Base-by-base conservation (phyloP, 1,140 invertebrate genomes). In the Caenorhabditis remanei region DNA sequence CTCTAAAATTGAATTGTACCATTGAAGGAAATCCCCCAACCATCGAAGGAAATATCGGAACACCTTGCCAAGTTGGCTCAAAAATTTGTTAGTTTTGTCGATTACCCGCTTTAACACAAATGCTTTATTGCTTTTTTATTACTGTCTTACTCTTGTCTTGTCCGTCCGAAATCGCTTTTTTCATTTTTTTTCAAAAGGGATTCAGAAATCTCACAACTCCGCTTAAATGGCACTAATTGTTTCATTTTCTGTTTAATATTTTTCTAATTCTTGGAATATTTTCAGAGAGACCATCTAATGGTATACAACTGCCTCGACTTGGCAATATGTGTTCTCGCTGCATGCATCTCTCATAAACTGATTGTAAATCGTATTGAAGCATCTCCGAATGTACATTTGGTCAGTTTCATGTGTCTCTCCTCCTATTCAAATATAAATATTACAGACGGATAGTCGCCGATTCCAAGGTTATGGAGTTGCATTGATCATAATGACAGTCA, bases 321-420 rank as follows among this genome's bases (percentile, higher is more conserved):
- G 46, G 71, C 46, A 11, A 79, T 79, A 24, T 79, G 71, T n/a
- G 46, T 79, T 79, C 46, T 79, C 21, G 71, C 71, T 4, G 71
- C 71, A 50, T 79, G 71, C 19, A 32, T 79, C 9, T 79, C 71
- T 5, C 71, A 79, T 2, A 79, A 79, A n/a, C 40, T 79, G 46
- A 79, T 79, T 50, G 71, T 32, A 4, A 79, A 79, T 79, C 71
- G 71, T 50, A 79, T 79, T 11, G 40, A 79, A 24, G 71, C 40
- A 9, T 79, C 71, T 79, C 71, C 71, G 11, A 79, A 24, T 79
- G 71, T 79, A 79, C 71, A 79, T 50, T 50, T 79, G 71, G 71
- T 79, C 11, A 79, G 71, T 79, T 79, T 79, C 21, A 21, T 32
- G 24, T 63, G 7, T 63, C 61, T 40, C 32, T 9, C 61, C 24